Base-by-base conservation (phyloP, 1,140 invertebrate genomes). In the Nephila pilipes region DNA sequence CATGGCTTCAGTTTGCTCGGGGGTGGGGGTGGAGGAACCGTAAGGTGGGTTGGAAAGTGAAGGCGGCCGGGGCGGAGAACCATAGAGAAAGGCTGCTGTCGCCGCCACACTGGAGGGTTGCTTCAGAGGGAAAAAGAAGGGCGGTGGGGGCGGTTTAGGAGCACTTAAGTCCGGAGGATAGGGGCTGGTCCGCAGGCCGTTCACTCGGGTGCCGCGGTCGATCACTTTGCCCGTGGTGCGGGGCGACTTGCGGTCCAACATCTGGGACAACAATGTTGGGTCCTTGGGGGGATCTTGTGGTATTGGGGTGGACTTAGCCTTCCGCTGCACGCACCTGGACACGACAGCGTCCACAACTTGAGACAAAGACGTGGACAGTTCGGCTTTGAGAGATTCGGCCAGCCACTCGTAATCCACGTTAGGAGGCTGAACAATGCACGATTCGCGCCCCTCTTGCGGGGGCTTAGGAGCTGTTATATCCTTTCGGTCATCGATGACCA, bases 1-100 rank as follows among this genome's bases (percentile, higher is more conserved):
- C 18, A 99, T 96, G 0, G 98, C 95, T 95, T 99, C 98, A 95
- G 98, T 99, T 95, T 99, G 98, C 95, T 99, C 98, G 3, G 97
- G 97, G 85, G 96, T 95, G 32, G 87, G 87, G 10, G 88, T 87
- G 18, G 88, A 69, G 10, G 89, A 65, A 8, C 87, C 63, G 60
- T 29, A 32, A 29, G 93, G 54, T 20, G 87, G 80, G 63, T 65
- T 65, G 63, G 63, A 65, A 14, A 65, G 63, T 14, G 93, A 93
- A 2, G 93, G 83, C 88, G 85, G 58, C 57, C 85, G 90, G 29
- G 91, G 91, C 25, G 92, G 85, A 16, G 85, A 88, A 25, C 92
- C 92, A n/a, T 93, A 93, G 25, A 93, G 85, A 36, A 93, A 93
- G 97, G 96, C 96, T 96, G 97, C 95, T 96, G 96, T 94, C 96